Conservation (phyloP, 30 jellyfish, hydroid and myxozoan genomes). For the Cassiopea andromeda region DNA sequence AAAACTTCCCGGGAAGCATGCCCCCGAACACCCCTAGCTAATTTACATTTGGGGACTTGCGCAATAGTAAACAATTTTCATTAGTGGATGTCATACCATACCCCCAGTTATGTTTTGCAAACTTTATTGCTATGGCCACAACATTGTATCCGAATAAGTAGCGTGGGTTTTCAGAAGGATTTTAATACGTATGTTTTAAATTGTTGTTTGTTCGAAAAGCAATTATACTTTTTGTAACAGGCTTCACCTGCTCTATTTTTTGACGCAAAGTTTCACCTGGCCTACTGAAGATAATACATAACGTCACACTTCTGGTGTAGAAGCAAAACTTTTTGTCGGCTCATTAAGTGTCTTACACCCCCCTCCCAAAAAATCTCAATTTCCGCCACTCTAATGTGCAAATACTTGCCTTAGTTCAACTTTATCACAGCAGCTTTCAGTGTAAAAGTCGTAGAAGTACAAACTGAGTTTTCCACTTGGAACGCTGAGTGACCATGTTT, state of each 20-base stretch:
- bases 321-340: background rate
- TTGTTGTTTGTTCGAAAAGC: background rate
- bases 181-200: no score
- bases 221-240: no score
- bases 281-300: background rate
- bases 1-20: no score
- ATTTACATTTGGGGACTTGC: no score
- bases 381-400: no score
- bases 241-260: background rate
- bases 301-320: background rate
- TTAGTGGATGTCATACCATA: no score
- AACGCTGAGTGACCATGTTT: background rate
- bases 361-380: background rate
- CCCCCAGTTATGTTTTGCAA: no score
- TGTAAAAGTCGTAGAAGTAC: conserved; percentile 1
- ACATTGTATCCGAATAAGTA: no score
- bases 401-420: background rate
- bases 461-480: background rate
- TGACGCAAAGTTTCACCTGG: background rate
- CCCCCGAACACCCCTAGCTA: no score
- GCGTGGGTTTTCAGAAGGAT: no score
- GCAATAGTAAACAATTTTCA: no score
- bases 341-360: background rate
- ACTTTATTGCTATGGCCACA: no score
- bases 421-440: conserved; percentile 1